These are phyloP conservation scores for Andinoacara biseriatus DNA, from an alignment of 2,113 vertebrate genomes.

Conservation along the genomic window DNA sequence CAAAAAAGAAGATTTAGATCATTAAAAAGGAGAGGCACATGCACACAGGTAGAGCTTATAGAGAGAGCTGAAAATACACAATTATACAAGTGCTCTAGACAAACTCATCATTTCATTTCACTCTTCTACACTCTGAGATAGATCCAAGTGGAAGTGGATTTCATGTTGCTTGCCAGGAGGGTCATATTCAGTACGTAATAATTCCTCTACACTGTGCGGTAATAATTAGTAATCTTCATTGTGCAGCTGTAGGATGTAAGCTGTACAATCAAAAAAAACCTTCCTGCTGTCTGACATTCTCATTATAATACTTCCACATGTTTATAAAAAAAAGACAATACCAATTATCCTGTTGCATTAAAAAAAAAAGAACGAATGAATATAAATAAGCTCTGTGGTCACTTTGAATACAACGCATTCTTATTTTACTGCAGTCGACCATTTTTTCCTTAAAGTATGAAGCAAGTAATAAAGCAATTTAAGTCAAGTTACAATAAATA, in stretches of 20 bases:
- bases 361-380: neutral
- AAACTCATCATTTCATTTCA: constrained; percentile 2
- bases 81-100: constrained; percentile 1
- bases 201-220: constrained; percentile 43
- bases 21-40: neutral
- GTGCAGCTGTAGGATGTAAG: constrained; percentile 49
- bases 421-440: neutral
- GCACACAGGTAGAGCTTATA: neutral
- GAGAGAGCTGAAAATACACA: neutral
- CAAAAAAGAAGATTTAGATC: neutral
- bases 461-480: constrained; percentile 47
- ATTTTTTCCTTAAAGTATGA: constrained; percentile 12
- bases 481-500: constrained; percentile 33
- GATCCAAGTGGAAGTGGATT: constrained; percentile 42
- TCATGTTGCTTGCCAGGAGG: constrained; percentile 44
- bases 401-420: constrained; percentile 4
- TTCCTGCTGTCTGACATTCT: constrained; percentile 39
- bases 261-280: constrained; percentile 26
- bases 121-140: constrained; percentile 3
- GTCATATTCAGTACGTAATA: constrained; percentile 56
- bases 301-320: constrained; percentile 31
- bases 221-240: constrained; percentile 65
- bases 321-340: constrained; percentile 26
- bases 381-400: constrained; percentile 23
- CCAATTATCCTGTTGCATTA: constrained; percentile 1